Evolutionary conservation across 35 echinoderm and acorn worm genomes (phyloP), one percentile per base, ranked within the genome.

Genomic region (Strongylocentrotus purpuratus): DNA sequence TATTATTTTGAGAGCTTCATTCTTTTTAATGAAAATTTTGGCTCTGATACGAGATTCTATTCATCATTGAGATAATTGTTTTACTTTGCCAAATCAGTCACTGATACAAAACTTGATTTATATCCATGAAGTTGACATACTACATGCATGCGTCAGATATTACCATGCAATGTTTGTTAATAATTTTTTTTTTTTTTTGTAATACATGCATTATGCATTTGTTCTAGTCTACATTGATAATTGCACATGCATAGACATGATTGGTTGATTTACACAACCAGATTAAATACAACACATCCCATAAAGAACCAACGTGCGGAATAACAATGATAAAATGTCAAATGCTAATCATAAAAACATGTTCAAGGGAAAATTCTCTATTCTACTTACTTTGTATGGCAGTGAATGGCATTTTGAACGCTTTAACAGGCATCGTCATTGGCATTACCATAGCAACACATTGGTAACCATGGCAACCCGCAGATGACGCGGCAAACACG

Each of bases 391-490:
- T 18, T 55, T 50, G 20, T 58, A 33, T 93, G 91, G 91, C 91
- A 93, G 91, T 93, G 91, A 48, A 93, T 93, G 91, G 91, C 91
- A 93, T 48, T 93, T 46, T 46, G 46, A 46, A 89, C 91, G 91
- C 91, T 93, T 33, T 93, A 58, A 93, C 48, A 93, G 58, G 91
- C 91, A 93, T 58, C 91, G 31, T 58, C n/a, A 58, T 4, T 58
- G 91, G 28, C 91, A 47, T 48, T 1, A 28, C 48, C 91, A 93
- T 50, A 13, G 48, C 48, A 58, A 93, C 91, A 58, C n/a, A 50
- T 15, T 93, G 47, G 31, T 58, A 8, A 47, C 91, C 91, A 93
- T 93, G 91, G 48, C 91, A 93, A 93, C 91, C 91, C 46, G 4
- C 91, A 93, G 13, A 47, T 93, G 91, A 93, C 91, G 91, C 48